Base-by-base conservation (phyloP, 2,797 vertebrate species). In the Gastrophryne carolinensis region DNA sequence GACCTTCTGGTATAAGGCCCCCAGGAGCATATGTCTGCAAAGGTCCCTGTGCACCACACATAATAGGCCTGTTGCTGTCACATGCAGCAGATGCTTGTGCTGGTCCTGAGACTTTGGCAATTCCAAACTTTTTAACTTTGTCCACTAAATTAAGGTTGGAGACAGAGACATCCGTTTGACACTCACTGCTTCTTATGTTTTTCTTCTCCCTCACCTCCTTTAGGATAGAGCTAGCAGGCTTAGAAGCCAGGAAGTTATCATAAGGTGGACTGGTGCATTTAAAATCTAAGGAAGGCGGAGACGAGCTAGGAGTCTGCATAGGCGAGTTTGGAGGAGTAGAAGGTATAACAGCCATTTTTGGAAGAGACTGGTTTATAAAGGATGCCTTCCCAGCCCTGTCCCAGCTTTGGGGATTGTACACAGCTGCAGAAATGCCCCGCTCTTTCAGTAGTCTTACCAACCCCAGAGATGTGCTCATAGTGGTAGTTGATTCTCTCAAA, bases 401-500 rank as follows among this genome's bases (percentile, higher is more conserved):
- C 96, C 96, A 96, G 86, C 95, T 97, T 81, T 88, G 84, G 0
- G 97, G 96, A 80, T 98, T 89, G 62, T 98, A 99, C 80, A 98
- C 92, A 0, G 96, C 95, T 1, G 98, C 94, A 0, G 96, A 99
- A 80, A 99, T 98, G 41, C 97, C 97, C 6, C 78, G 86, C 75
- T 99, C 96, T 86, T 95, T 94, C 82, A 99, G 88, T 77, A 97
- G 91, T 85, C 89, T 92, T 82, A 96, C 97, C 64, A 99, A 91
- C 47, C 97, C 97, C 41, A 98, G 87, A 8, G 97, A 98, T 0
- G 96, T 99, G 89, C 97, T 98, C 90, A 94, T 98, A 1, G 97
- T 99, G 1, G 93, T 97, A 0, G 98, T 99, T 81, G 96, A 94
- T 87, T 99, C 98, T 0, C 98, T 90, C 37, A 92, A 80, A 82